Evolutionary conservation across 2,797 vertebrate species (phyloP).

Genomic region (Argya squamiceps): DNA sequence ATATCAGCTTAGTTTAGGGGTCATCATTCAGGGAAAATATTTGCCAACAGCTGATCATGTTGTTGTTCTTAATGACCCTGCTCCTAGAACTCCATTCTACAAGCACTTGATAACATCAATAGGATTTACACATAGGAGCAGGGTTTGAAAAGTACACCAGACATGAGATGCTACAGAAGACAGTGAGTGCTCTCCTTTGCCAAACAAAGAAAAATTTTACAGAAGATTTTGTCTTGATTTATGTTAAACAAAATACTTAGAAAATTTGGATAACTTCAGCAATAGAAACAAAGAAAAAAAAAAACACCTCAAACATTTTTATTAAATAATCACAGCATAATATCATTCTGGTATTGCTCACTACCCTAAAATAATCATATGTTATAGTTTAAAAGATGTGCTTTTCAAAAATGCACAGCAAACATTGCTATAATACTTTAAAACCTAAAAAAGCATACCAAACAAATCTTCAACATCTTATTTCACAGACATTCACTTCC

Average conservation of each 20-base stretch:
- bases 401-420: neutral
- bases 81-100: neutral
- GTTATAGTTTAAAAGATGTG: neutral
- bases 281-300: neutral
- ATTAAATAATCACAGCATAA: neutral
- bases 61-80: neutral
- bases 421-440: neutral
- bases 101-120: neutral
- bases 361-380: neutral
- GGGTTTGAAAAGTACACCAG: neutral
- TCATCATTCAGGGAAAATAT: constrained; percentile 1
- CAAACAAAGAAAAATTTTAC: neutral
- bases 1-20: neutral
- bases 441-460: neutral
- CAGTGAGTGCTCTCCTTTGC: neutral
- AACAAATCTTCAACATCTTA: neutral
- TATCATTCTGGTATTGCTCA: neutral
- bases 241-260: neutral
- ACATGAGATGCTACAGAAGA: neutral
- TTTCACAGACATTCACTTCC: neutral
- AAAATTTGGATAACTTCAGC: neutral
- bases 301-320: neutral
- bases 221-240: neutral
- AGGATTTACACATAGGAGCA: neutral
- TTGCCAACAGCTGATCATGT: neutral